Evolutionary conservation across 2,888 invertebrate genomes (phyloP).

Genomic region (Trimorus sp.): DNA sequence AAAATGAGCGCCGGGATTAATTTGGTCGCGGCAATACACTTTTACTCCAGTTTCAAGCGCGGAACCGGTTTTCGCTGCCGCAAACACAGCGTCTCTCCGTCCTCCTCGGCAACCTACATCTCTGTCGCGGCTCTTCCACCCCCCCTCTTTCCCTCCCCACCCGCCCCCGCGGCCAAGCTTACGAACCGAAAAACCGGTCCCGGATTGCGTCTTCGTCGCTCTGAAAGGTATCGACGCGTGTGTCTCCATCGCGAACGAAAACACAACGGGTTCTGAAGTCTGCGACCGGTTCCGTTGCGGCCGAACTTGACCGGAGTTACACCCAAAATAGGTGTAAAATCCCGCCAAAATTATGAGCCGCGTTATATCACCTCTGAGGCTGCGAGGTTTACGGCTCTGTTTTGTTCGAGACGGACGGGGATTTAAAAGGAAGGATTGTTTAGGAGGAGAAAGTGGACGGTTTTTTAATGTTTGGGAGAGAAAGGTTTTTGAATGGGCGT

Average conservation of each 20-base stretch:
- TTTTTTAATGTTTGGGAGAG: too few species aligned
- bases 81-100: constrained; percentile 40
- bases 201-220: constrained; percentile 27
- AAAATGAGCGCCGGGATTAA: constrained; percentile 56
- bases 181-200: constrained; percentile 66
- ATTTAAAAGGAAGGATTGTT: too few species aligned
- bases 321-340: constrained; percentile 52
- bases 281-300: constrained; percentile 59
- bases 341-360: constrained; percentile 42
- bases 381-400: constrained; percentile 5
- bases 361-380: constrained; percentile 32
- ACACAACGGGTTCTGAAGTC: constrained; percentile 62
- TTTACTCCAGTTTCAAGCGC: constrained; percentile 67
- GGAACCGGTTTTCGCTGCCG: constrained; percentile 59
- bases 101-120: constrained; percentile 45
- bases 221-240: background rate
- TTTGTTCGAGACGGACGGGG: constrained; percentile 1
- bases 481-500: too few species aligned
- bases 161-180: constrained; percentile 48
- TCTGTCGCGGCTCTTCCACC: constrained; percentile 25
- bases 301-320: constrained; percentile 55
- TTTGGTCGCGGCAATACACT: constrained; percentile 65
- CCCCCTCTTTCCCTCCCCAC: constrained; percentile 40
- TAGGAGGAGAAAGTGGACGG: too few species aligned
- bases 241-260: constrained; percentile 45